Conservation (phyloP, 2,113 vertebrate genomes). For the Halcyon malimbica region DNA sequence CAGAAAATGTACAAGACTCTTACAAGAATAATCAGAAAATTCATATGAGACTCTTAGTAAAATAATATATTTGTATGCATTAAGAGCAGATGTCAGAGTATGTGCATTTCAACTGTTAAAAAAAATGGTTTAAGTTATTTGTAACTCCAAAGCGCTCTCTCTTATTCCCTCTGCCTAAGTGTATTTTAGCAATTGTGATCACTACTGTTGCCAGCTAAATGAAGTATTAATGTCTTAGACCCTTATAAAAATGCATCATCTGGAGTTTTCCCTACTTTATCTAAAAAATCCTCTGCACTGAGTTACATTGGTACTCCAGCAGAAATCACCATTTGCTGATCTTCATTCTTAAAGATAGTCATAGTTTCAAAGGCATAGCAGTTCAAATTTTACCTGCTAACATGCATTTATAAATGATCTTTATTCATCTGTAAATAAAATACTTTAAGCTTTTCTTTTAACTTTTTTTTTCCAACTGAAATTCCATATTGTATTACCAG, state of each 20-base stretch:
- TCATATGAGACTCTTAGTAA: neutral
- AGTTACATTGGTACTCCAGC: neutral
- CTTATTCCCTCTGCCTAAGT: neutral
- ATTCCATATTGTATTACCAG: neutral
- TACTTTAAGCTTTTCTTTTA: neutral
- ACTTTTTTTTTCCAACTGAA: neutral
- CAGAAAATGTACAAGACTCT: neutral
- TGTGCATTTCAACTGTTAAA: neutral
- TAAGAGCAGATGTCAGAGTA: neutral
- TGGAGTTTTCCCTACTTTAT: neutral
- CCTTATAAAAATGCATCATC: neutral
- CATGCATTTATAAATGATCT: neutral
- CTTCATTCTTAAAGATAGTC: neutral
- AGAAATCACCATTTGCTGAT: neutral
- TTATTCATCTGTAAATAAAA: neutral
- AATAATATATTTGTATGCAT: neutral
- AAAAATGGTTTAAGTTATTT: neutral
- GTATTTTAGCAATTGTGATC: neutral
- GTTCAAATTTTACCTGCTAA: neutral
- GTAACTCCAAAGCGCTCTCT: neutral
- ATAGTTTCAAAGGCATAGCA: neutral
- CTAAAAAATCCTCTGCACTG: neutral
- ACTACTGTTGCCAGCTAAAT: neutral
- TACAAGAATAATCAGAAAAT: neutral
- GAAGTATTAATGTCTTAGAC: neutral